Conservation (phyloP, 2,888 invertebrate genomes). For the Nomada ferruginata region DNA sequence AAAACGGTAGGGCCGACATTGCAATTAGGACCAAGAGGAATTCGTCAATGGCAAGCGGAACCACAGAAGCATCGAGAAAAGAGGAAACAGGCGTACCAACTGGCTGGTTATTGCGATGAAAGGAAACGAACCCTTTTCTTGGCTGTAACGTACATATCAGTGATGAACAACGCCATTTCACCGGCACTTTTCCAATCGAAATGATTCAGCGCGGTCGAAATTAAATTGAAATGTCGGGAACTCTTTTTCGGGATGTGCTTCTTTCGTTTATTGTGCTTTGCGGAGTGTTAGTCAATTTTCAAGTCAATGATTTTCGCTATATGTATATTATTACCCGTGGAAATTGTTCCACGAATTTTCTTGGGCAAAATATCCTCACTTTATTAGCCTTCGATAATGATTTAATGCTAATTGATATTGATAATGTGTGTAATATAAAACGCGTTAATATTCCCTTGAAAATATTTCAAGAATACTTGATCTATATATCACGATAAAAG, state of each 20-base stretch:
- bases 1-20: background rate
- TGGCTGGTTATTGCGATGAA: constrained; percentile 15
- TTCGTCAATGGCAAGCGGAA: constrained; percentile 5
- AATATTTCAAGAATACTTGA: too few relatives aligned
- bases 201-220: background rate
- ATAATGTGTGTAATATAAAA: too few relatives aligned
- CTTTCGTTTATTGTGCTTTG: too few relatives aligned
- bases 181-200: background rate
- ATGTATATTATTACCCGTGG: too few relatives aligned
- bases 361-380: too few relatives aligned
- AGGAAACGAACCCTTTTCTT: constrained; percentile 67
- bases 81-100: constrained; percentile 2
- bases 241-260: too few relatives aligned
- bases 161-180: constrained; percentile 32
- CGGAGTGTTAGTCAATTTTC: too few relatives aligned
- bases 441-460: too few relatives aligned
- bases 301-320: too few relatives aligned
- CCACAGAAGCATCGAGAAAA: background rate
- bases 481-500: background rate
- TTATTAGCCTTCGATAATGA: too few relatives aligned
- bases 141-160: constrained; percentile 62
- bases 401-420: too few relatives aligned
- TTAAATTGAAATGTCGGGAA: background rate
- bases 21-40: constrained; percentile 25
- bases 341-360: too few relatives aligned